Base-by-base conservation (phyloP, 2,797 vertebrate genomes). In the Myotis findleyi region DNA sequence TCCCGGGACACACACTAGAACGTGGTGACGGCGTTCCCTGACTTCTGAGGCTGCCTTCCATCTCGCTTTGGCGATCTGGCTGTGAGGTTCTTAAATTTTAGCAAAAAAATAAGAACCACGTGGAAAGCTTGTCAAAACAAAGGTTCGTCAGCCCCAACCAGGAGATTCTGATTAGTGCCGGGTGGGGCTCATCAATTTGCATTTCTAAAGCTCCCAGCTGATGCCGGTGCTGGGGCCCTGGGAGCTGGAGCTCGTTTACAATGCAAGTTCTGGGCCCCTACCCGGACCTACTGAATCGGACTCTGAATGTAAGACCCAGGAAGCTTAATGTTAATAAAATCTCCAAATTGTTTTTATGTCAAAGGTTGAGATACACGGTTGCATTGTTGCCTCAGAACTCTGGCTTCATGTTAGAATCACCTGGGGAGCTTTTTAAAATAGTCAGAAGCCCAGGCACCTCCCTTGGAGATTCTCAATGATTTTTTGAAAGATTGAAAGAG, bases 271-370 rank as follows among this genome's bases (percentile, higher is more conserved):
- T 51, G 36, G 33, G 13, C 30, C 47, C 66, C 20, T 9, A 2
- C 20, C n/a, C 14, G 76, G 41, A 64, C 17, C 20, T 27, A 51
- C 14, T 3, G 30, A 59, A 69, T 23, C 72, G 80, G 66, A 44
- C 5, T 44, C n/a, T 47, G 71, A 12, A 23, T 14, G 18, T 23
- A 51, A 91, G 49, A 77, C 59, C 55, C 33, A 80, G 73, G 49
- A 73, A 80, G 11, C 41, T 62, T 81, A 62, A 44, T 69, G 71
- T 38, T 71, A 44, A 59, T 44, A 93, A 59, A 87, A 87, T 57
- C 62, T 55, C 68, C 81, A 66, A 9, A n/a, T 69, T 68, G 69
- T n/a, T 64, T 59, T 68, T 57, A 64, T 0, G 5, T 30, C n/a
- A 38, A 84, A 49, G 38, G 81, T 81, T 71, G 41, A 77, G 47